A percentile compares a stretch with the other conserved stretches of the same genome.
phyloP scores from a whole-genome alignment of 2,888 invertebrate species.

The Antitype chi region DNA sequence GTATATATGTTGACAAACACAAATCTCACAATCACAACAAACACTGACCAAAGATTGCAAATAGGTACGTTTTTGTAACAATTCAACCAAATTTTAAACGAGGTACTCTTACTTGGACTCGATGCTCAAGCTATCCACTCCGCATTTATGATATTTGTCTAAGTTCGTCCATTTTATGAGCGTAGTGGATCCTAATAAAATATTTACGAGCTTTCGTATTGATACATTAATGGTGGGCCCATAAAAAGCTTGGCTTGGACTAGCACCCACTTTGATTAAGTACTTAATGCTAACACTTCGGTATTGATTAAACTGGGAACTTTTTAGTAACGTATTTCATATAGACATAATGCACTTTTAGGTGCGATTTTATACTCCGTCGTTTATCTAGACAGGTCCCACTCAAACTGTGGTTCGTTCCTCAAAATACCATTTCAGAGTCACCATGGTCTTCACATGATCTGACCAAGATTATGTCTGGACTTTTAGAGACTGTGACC shows the following conservation, averaged over 20 bases:
- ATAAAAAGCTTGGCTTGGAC: conserved; percentile 47
- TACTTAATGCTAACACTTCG: conserved; percentile 10
- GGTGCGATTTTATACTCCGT: neutral
- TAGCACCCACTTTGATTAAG: conserved; percentile 31
- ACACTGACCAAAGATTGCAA: too few relatives aligned
- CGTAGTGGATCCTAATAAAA: conserved; percentile 69
- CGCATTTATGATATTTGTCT: conserved; percentile 54
- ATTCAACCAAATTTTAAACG: neutral
- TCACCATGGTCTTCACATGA: too few relatives aligned
- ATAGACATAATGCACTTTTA: neutral
- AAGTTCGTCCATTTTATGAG: conserved; percentile 63
- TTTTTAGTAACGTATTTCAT: neutral
- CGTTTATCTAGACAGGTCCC: too few relatives aligned
- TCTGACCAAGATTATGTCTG: too few relatives aligned
- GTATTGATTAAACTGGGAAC: conserved; percentile 3
- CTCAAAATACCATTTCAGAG: too few relatives aligned
- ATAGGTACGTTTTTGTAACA: neutral
- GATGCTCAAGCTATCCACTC: conserved; percentile 30
- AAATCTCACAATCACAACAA: too few relatives aligned
- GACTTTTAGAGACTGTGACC: too few relatives aligned
- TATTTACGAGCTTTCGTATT: conserved; percentile 73
- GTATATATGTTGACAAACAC: too few relatives aligned
- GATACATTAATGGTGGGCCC: conserved; percentile 70
- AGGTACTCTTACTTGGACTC: neutral
- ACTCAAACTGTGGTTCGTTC: too few relatives aligned